Evolutionary conservation across 1,140 invertebrate genomes (phyloP), one percentile per base, ranked within the genome.

Genomic region (Danaus plexippus): DNA sequence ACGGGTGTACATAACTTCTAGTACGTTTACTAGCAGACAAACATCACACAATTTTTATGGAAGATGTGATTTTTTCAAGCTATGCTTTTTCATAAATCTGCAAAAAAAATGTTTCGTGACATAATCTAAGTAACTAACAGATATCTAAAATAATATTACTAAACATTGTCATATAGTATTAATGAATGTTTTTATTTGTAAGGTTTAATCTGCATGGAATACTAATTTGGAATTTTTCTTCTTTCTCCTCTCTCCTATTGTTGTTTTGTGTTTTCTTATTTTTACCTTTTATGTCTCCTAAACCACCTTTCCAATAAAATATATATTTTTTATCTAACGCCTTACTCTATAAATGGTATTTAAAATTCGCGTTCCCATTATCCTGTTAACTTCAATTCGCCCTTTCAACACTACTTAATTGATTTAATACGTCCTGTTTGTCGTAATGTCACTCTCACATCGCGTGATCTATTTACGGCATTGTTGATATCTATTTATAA

Each of bases 361-460:
- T 45, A 42, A 59, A 66, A 63, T 63, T 63, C 55, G 61, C 59
- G 46, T 52, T 43, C 52, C 57, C 13, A 62, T 73, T 59, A 75
- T 59, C 52, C 59, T 67, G 67, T 74, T 77, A 74, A 75, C 67
- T 52, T 54, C 66, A 67, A 73, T 71, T 70, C 66, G 68, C 65
- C 61, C 67, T 73, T 78, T 71, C 61, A 69, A 59, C 67, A 55
- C 67, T 48, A 53, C 62, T 59, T 79, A 83, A 83, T 84, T 73
- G 75, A 64, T 61, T 74, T 77, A 80, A 78, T 75, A 64, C 73
- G 59, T 75, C 73, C 75, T 65, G 73, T 65, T 51, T 62, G 61
- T 59, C 65, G 51, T 63, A 63, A 69, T 61, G 66, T 59, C 74
- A 73, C 51, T 57, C 66, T 66, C 64, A 54, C 67, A 56, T 67